Conservation (phyloP, 2,113 vertebrate species). For the Halichoerus grypus region DNA sequence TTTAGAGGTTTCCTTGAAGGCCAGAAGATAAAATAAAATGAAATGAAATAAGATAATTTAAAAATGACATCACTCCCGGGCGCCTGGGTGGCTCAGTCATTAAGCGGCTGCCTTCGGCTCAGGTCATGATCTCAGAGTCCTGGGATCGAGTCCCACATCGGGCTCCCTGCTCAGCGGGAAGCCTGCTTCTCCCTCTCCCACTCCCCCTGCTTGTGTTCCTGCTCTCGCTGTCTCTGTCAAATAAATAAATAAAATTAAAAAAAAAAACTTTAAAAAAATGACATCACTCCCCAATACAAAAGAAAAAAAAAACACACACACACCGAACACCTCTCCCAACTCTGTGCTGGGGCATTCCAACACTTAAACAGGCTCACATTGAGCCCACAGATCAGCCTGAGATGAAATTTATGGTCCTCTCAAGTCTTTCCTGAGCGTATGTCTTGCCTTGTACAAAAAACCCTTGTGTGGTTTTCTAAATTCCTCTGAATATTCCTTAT, state of each 20-base stretch:
- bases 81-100: too few relatives aligned
- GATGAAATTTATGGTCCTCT: not conserved
- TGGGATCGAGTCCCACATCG: too few relatives aligned
- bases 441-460: not conserved
- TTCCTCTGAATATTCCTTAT: not conserved
- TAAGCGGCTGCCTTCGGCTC: too few relatives aligned
- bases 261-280: not conserved
- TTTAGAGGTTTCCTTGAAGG: not conserved
- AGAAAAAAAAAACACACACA: not conserved
- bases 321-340: not conserved
- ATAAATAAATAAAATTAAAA: too few relatives aligned
- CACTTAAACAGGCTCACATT: fast-evolving
- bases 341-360: not conserved
- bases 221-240: too few relatives aligned
- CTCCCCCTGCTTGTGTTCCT: too few relatives aligned
- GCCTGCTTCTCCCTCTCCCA: too few relatives aligned
- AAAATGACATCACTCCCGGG: not conserved
- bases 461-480: not conserved
- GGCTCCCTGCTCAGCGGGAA: too few relatives aligned
- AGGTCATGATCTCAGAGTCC: too few relatives aligned
- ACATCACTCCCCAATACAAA: not conserved
- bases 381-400: not conserved
- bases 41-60: not conserved
- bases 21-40: not conserved
- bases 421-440: not conserved